Conservation (phyloP, 2,888 invertebrate species). For the Orchestes rusci region DNA sequence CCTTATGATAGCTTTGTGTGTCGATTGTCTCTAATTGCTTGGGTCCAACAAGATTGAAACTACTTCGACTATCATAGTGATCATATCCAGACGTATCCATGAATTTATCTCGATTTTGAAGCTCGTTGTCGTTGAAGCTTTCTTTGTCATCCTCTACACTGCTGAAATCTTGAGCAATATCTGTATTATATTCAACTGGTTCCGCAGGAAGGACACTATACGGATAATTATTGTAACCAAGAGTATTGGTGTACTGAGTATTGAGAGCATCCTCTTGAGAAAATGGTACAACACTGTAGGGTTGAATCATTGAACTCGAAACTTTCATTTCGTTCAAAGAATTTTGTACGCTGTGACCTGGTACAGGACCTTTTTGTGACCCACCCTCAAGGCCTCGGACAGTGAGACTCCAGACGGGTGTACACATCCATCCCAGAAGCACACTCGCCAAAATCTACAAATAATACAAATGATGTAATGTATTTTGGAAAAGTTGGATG, state of each 20-base stretch:
- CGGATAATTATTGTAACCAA: constrained; percentile 1
- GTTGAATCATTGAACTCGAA: constrained; percentile 5
- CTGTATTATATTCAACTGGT: neutral
- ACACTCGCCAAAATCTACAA: too few relatives aligned
- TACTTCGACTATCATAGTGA: constrained; percentile 11
- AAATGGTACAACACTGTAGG: constrained; percentile 11
- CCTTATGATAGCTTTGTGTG: constrained; percentile 15
- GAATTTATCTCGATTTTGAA: constrained; percentile 8
- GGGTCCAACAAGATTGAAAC: constrained; percentile 13
- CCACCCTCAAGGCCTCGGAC: too few relatives aligned
- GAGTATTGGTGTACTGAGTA: too few relatives aligned
- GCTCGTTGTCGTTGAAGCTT: constrained; percentile 6
- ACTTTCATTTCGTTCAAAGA: constrained; percentile 6
- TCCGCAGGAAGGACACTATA: neutral
- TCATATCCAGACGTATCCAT: constrained; percentile 15
- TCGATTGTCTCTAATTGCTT: constrained; percentile 14
- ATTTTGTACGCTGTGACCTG: too few relatives aligned
- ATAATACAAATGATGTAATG: neutral
- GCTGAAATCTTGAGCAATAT: constrained; percentile 1
- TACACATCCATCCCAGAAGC: too few relatives aligned
- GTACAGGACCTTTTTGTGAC: too few relatives aligned
- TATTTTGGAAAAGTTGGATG: too few relatives aligned
- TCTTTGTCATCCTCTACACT: constrained; percentile 6
- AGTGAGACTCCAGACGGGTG: too few relatives aligned
- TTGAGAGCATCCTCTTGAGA: constrained; percentile 5